These are phyloP conservation scores for Lutraria rhynchaena DNA, from an alignment of 1,140 invertebrate species.

Conservation along the genomic window DNA sequence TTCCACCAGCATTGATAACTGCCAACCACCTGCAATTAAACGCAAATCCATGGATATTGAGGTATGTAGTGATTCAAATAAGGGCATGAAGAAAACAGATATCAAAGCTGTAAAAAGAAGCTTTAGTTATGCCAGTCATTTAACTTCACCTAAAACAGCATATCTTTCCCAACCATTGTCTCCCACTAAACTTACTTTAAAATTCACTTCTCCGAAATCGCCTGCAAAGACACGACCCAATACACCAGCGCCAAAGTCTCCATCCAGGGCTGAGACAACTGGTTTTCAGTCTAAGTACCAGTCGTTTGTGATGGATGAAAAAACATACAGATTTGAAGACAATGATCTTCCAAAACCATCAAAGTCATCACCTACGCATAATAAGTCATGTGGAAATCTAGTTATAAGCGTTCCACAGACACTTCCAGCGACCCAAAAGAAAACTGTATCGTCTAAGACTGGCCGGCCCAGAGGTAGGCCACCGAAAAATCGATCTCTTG, in stretches of 20 bases:
- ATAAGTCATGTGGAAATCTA: background rate
- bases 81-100: slow-evolving; percentile 35
- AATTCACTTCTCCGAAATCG: slow-evolving; percentile 37
- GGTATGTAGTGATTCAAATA: slow-evolving; percentile 1
- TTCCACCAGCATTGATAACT: slow-evolving; percentile 32
- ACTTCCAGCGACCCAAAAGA: background rate
- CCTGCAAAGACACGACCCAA: slow-evolving; percentile 25
- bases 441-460: slow-evolving; percentile 22
- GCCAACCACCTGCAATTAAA: slow-evolving; percentile 14
- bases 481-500: slow-evolving; percentile 31
- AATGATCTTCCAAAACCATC: slow-evolving; percentile 4
- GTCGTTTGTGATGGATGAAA: slow-evolving; percentile 53
- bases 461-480: slow-evolving; percentile 42
- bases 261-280: slow-evolving; percentile 37
- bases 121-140: slow-evolving; percentile 42
- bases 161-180: slow-evolving; percentile 46
- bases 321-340: slow-evolving; percentile 49
- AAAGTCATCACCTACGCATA: background rate
- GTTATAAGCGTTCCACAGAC: background rate
- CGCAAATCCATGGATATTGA: slow-evolving; percentile 38
- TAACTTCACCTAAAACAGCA: slow-evolving; percentile 38
- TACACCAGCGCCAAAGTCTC: slow-evolving; percentile 36
- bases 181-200: slow-evolving; percentile 47
- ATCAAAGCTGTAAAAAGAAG: slow-evolving; percentile 29
- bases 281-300: slow-evolving; percentile 56